phyloP scores from a whole-genome alignment of 2,113 vertebrate species.

The Anthoscopus minutus region DNA sequence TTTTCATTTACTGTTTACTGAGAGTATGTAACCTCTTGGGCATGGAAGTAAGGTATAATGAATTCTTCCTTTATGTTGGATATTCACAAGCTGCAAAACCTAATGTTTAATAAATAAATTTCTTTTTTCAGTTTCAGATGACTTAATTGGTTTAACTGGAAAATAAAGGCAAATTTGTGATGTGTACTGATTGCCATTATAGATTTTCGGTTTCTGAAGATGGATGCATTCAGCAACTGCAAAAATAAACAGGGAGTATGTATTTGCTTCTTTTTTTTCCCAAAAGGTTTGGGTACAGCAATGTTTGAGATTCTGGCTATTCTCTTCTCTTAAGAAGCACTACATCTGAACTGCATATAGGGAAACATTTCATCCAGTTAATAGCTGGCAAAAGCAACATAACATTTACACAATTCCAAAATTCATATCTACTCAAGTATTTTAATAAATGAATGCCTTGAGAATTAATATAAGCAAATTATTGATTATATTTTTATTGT shows the following conservation, averaged over 20 bases:
- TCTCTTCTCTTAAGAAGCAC: background rate
- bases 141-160: background rate
- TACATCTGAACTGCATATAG: background rate
- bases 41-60: background rate
- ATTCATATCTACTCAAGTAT: background rate
- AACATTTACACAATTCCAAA: background rate
- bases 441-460: background rate
- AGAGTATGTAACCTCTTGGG: background rate
- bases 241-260: background rate
- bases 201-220: background rate
- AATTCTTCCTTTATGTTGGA: background rate
- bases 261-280: background rate
- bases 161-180: background rate
- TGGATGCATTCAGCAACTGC: background rate
- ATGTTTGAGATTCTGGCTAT: background rate
- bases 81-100: background rate
- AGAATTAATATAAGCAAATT: background rate
- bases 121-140: background rate
- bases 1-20: background rate
- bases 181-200: background rate
- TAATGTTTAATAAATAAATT: background rate
- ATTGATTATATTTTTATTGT: background rate
- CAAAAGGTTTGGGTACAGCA: background rate
- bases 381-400: background rate
- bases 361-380: background rate